Percentiles rank a stretch among this genome's conserved stretches.
Conservation (phyloP, 1,140 invertebrate genomes). For the Goniozus legneri region DNA sequence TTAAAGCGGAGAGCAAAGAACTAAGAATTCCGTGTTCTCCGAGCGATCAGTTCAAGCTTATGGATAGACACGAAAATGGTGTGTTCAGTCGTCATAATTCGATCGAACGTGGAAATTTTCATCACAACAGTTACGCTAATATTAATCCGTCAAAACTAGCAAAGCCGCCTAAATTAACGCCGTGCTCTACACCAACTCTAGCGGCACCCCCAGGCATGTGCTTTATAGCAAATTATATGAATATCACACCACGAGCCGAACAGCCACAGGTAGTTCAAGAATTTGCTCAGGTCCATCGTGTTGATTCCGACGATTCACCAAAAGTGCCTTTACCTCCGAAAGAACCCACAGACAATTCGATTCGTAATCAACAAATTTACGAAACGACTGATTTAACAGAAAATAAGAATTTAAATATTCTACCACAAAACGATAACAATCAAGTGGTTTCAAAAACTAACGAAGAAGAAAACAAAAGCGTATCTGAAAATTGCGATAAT, state of each 20-base stretch:
- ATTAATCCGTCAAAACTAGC: slow-evolving; percentile 14
- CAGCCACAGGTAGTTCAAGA: neutral
- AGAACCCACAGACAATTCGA: neutral
- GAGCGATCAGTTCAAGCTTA: slow-evolving; percentile 18
- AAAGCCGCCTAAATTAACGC: slow-evolving; percentile 12
- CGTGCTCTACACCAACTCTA: no score
- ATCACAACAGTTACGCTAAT: slow-evolving; percentile 28
- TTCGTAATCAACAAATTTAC: no score
- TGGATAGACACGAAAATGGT: no score
- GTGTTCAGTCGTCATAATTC: no score
- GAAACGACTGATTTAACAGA: neutral
- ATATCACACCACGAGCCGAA: slow-evolving; percentile 14
- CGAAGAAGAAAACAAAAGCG: neutral
- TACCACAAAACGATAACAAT: neutral
- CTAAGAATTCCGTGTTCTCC: slow-evolving; percentile 39
- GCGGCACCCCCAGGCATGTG: slow-evolving; percentile 44
- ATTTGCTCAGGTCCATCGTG: neutral
- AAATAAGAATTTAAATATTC: neutral
- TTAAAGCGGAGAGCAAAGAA: slow-evolving; percentile 38
- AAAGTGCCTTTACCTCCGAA: no score
- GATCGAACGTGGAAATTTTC: neutral
- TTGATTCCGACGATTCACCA: neutral
- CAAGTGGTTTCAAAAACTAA: neutral
- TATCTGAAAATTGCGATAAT: neutral
- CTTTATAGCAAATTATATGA: slow-evolving; percentile 40